Percentiles rank a stretch among this genome's conserved stretches.
These are phyloP conservation scores for Pyrochroa serraticornis DNA, from an alignment of 2,888 invertebrate genomes.

Conservation along the genomic window DNA sequence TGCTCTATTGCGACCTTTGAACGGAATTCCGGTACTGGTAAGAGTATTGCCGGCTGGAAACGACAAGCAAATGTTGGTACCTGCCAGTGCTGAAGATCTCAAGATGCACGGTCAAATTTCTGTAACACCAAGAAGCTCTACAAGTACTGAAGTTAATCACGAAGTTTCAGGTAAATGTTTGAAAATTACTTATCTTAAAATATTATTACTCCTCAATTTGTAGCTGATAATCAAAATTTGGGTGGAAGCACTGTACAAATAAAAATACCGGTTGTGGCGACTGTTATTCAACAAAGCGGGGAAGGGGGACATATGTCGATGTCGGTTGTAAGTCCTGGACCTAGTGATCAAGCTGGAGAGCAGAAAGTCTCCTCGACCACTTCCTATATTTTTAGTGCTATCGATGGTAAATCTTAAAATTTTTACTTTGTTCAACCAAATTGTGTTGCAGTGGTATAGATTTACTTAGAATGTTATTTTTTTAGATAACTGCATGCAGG, in stretches of 20 bases:
- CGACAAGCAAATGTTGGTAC: slow-evolving; percentile 69
- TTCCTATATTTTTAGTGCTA: neutral
- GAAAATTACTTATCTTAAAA: neutral
- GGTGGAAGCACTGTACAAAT: slow-evolving; percentile 54
- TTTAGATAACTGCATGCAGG: too few relatives aligned
- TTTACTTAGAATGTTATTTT: too few relatives aligned
- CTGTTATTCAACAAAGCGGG: slow-evolving; percentile 54
- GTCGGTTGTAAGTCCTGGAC: slow-evolving; percentile 55
- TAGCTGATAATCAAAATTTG: slow-evolving; percentile 30
- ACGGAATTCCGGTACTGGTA: slow-evolving; percentile 71
- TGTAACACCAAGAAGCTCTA: slow-evolving; percentile 42
- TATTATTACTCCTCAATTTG: neutral
- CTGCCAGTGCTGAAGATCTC: slow-evolving; percentile 74
- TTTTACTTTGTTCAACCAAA: too few relatives aligned
- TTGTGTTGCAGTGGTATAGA: too few relatives aligned
- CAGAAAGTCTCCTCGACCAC: slow-evolving; percentile 4
- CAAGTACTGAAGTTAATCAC: neutral
- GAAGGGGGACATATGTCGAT: slow-evolving; percentile 52
- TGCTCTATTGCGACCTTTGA: slow-evolving; percentile 70
- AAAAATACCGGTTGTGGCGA: slow-evolving; percentile 57
- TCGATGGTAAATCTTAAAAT: neutral
- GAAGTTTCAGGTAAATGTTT: neutral
- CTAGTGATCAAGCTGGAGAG: slow-evolving; percentile 29
- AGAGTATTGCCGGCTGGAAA: slow-evolving; percentile 66
- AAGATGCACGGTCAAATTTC: slow-evolving; percentile 69